phyloP scores from a whole-genome alignment of 2,113 vertebrate genomes.

The Pithys albifrons region DNA sequence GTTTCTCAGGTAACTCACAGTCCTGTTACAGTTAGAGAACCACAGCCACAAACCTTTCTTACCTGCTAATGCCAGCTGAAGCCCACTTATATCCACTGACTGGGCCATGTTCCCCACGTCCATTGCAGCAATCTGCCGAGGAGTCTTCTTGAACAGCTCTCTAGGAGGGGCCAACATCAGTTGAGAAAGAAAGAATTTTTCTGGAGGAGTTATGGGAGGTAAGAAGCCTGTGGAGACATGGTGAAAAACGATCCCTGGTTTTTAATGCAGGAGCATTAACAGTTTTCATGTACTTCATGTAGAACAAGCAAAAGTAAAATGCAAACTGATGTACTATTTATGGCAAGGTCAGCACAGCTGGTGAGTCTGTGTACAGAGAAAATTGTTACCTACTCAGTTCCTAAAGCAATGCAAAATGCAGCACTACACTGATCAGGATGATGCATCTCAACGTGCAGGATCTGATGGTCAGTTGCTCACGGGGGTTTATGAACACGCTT shows the following conservation, averaged over 20 bases:
- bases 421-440: rapidly evolving
- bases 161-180: constrained; percentile 96
- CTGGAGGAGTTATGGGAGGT: constrained; percentile 93
- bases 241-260: background rate
- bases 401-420: background rate
- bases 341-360: background rate
- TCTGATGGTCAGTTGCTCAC: background rate
- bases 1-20: background rate
- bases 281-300: rapidly evolving
- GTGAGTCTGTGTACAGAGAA: background rate
- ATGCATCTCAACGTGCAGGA: rapidly evolving
- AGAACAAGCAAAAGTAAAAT: background rate
- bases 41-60: background rate
- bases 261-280: background rate
- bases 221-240: constrained; percentile 85
- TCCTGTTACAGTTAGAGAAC: background rate
- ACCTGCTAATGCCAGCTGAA: constrained; percentile 95
- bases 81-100: constrained; percentile 93
- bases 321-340: background rate
- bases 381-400: background rate
- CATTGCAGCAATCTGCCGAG: constrained; percentile 93
- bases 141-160: constrained; percentile 98
- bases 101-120: constrained; percentile 90
- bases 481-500: rapidly evolving
- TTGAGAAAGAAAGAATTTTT: constrained; percentile 98